A percentile compares a stretch with the other conserved stretches of the same genome.
phyloP scores from a whole-genome alignment of 2,113 vertebrate species.

The Cryptotis parvus region DNA sequence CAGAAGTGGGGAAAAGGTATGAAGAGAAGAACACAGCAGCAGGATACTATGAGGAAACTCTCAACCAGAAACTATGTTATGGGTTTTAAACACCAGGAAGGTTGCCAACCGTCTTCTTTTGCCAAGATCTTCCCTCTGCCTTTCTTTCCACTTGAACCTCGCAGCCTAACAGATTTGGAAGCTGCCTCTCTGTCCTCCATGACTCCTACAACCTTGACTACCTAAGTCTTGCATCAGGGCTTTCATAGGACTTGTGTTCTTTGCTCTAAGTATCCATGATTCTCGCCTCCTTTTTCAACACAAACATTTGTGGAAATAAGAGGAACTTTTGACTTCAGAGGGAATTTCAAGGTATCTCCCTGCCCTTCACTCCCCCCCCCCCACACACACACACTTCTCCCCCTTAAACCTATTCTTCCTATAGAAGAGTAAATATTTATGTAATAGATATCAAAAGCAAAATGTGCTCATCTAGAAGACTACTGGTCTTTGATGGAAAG shows the following conservation, averaged over 20 bases:
- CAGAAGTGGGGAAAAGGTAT: background rate
- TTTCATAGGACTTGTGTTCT: background rate
- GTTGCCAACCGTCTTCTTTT: background rate
- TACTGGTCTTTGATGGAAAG: background rate
- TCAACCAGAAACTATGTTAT: background rate
- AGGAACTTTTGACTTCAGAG: background rate
- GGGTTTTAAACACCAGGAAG: background rate
- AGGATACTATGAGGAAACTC: background rate
- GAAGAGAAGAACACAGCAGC: background rate
- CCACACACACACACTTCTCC: no score
- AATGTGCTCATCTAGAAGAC: background rate
- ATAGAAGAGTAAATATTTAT: fast-evolving
- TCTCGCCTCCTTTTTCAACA: background rate
- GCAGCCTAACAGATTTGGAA: background rate
- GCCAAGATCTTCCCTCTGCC: background rate
- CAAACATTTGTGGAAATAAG: background rate
- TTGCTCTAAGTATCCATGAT: background rate
- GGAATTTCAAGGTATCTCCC: background rate
- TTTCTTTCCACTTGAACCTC: background rate
- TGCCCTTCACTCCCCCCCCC: background rate
- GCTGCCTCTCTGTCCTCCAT: background rate
- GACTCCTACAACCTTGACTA: background rate
- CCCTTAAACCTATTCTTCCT: background rate
- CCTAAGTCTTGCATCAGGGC: background rate
- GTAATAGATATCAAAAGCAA: background rate